phyloP scores from a whole-genome alignment of 2,888 invertebrate genomes.

The Agapostemon virescens region DNA sequence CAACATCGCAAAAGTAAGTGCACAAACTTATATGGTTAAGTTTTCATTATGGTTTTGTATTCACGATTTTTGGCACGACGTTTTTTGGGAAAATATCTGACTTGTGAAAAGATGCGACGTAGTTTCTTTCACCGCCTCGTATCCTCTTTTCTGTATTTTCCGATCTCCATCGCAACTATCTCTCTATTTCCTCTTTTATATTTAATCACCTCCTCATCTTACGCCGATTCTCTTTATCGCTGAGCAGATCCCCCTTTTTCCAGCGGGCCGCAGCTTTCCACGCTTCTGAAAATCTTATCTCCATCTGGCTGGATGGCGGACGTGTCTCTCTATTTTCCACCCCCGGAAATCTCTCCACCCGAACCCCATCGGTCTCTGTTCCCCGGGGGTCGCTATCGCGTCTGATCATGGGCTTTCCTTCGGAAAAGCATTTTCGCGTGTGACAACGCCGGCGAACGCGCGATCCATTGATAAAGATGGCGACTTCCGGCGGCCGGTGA shows the following conservation, averaged over 20 bases:
- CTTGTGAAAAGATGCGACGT: background rate
- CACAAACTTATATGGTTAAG: too few species aligned
- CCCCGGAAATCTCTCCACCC: too few species aligned
- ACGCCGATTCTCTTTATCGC: conserved; percentile 19
- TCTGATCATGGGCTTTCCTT: conserved; percentile 40
- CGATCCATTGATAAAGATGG: conserved; percentile 51
- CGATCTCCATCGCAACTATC: background rate
- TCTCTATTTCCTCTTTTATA: conserved; percentile 24
- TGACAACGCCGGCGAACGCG: conserved; percentile 36
- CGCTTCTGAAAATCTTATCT: conserved; percentile 24
- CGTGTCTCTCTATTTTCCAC: background rate
- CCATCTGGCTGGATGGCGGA: conserved; percentile 5
- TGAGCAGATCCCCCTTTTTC: background rate
- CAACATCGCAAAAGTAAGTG: too few species aligned
- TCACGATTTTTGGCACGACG: too few species aligned
- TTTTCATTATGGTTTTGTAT: too few species aligned
- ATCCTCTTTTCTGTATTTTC: background rate
- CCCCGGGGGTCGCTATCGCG: conserved; percentile 15
- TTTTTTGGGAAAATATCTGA: too few species aligned
- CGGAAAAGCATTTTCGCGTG: conserved; percentile 43
- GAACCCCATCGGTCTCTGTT: background rate
- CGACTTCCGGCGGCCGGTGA: conserved; percentile 46
- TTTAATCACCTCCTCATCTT: conserved; percentile 10
- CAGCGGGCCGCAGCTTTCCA: background rate
- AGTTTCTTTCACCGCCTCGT: background rate